Base-by-base conservation (phyloP, 1,140 invertebrate genomes). In the Scaptomyza hsui region DNA sequence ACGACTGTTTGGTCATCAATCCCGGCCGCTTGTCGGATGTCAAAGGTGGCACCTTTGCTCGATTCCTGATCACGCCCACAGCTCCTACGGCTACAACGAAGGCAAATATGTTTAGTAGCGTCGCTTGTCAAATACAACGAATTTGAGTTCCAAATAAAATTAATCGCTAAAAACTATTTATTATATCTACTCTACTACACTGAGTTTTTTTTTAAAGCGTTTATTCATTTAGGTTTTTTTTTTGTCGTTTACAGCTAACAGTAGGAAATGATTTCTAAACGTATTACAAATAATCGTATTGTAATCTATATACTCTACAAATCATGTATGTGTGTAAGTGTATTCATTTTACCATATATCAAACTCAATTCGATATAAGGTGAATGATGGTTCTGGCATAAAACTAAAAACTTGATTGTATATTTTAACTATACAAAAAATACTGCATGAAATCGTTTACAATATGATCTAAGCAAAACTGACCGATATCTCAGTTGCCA, bases 1-100 rank as follows among this genome's bases (percentile, higher is more conserved):
- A 95, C 70, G 95, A 94, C 3, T 96, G 95, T 74, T 91, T 97
- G 16, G 94, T 96, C 6, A 91, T 98, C 4, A 98, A 98, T 93
- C 97, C 97, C 0, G 97, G 97, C 76, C 93, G 94, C 63, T 89
- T 98, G 39, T 93, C 94, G 0, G 97, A 97, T 16, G 61, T 24
- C 2, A 89, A 95, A 1, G 95, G 93, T 82, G 94, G 94, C 9
- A 94, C 94, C 6, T 94, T 94, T 79, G 93, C 93, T 0, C 91
- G 93, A 4, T 75, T 94, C 15, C 37, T 90, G 48, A 72, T 91
- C 4, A 74, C 76, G 6, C 89, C 89, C 3, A 75, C 91, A 24
- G 72, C 62, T 0, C 77, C 78, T 5, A 74, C 75, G 6, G 67
- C 67, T 0, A 44, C 59, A 0, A 48, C 64, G 0, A 83, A 86